phyloP scores from a whole-genome alignment of 2,797 vertebrate species.

The Monodelphis domestica region DNA sequence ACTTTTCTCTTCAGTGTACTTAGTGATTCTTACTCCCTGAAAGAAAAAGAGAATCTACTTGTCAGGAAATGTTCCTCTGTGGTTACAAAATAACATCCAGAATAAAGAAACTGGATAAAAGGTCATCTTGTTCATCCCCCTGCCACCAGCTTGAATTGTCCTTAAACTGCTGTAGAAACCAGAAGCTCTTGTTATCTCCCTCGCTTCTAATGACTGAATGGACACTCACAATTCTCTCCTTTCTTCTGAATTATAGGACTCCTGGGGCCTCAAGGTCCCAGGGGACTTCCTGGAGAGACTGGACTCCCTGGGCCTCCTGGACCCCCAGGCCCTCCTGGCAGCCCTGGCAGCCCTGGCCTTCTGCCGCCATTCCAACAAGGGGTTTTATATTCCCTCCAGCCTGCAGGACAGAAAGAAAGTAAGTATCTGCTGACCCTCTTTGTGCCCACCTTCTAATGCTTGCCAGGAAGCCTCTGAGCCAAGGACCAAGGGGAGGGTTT shows the following conservation, averaged over 20 bases:
- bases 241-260: constrained; percentile 84
- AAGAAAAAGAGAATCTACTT: neutral
- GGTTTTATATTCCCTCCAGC: constrained; percentile 89
- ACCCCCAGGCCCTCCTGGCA: constrained; percentile 89
- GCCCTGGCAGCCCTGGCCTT: constrained; percentile 85
- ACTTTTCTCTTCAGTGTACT: neutral
- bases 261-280: constrained; percentile 88
- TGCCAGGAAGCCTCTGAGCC: neutral
- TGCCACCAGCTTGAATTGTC: neutral
- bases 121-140: neutral
- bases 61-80: neutral
- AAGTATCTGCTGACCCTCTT: constrained; percentile 67
- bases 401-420: constrained; percentile 88
- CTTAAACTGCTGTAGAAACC: neutral
- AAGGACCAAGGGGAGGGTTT: neutral
- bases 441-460: neutral
- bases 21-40: neutral
- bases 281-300: constrained; percentile 88
- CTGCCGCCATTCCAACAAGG: constrained; percentile 84
- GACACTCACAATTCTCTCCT: neutral
- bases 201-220: neutral
- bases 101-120: neutral
- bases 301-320: constrained; percentile 88
- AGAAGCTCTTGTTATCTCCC: neutral
- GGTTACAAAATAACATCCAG: neutral